phyloP scores from a whole-genome alignment of 2,113 vertebrate species.

The Syngnathoides biaculeatus region DNA sequence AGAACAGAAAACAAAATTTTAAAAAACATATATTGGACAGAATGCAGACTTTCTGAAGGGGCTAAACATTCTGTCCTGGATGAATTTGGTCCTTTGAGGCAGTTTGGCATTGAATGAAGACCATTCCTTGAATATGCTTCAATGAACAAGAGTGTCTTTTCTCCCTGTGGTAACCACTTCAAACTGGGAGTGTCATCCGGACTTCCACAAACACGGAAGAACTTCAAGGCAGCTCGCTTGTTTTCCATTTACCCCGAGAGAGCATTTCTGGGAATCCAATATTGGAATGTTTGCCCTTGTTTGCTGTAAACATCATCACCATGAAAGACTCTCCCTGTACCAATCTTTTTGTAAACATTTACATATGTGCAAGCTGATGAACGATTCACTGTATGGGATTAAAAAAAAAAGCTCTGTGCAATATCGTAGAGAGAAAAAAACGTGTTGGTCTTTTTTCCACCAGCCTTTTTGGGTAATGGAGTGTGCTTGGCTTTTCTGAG shows the following conservation, averaged over 20 bases:
- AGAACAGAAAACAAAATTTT: constrained; percentile 9
- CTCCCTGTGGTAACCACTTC: constrained; percentile 12
- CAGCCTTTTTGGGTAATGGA: constrained; percentile 25
- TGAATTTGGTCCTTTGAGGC: constrained; percentile 20
- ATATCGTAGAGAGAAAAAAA: constrained; percentile 46
- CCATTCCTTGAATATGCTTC: constrained; percentile 15
- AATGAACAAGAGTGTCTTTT: constrained; percentile 20
- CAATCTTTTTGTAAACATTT: constrained; percentile 36
- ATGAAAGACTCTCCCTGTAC: constrained; percentile 44
- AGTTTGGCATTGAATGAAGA: constrained; percentile 37
- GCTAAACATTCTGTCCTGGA: constrained; percentile 9
- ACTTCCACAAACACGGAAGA: constrained; percentile 14
- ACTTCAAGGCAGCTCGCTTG: constrained; percentile 15
- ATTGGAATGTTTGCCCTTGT: constrained; percentile 27
- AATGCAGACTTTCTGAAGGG: constrained; percentile 8
- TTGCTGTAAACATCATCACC: constrained; percentile 57
- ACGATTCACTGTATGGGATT: constrained; percentile 56
- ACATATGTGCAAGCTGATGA: constrained; percentile 42
- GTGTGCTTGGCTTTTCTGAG: constrained; percentile 38
- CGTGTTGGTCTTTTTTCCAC: constrained; percentile 35
- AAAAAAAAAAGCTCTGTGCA: constrained; percentile 60
- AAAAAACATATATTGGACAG: constrained; percentile 12
- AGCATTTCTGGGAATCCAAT: constrained; percentile 35
- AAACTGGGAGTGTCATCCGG: constrained; percentile 16
- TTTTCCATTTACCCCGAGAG: constrained; percentile 37